Evolutionary conservation across 1,140 invertebrate genomes (phyloP), one percentile per base, ranked within the genome.

Genomic region (Temnothorax nylanderi): DNA sequence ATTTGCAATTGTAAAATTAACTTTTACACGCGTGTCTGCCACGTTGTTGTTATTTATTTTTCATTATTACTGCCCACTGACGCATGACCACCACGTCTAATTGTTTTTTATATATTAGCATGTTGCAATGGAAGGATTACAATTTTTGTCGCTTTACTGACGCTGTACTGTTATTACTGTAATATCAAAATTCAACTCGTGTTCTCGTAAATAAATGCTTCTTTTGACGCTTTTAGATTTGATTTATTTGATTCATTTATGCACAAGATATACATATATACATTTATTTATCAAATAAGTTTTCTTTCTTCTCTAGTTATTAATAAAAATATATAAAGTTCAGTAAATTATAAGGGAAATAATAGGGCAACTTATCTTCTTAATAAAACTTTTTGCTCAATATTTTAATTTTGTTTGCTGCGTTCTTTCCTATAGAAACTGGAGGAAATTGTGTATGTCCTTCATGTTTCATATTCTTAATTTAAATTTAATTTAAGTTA

Each of bases 1-100:
- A 80, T 80, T 67, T 77, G 51, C 21, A 37, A 78, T 56, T 65
- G 47, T 58, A 81, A 81, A 65, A 82, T 81, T 82, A 86, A 80
- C 49, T 65, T 86, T 76, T 49, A 49, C 47, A 87, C 16, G 41
- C 41, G 26, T n/a, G 8, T 49, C 16, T 74, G n/a, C 13, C 16
- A 67, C 3, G 21, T 74, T 74, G 47, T 71, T 82, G 21, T n/a
- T 54, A 69, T 1, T 6, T 37, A 18, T 49, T n/a, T 51, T 37
- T 56, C 41, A 2, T 75, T 75, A 84, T 84, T 74, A 56, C 13
- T 26, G 47, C 37, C 3, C 41, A n/a, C 41, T 21, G 10, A 1
- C 0, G 6, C 21, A 10, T 62, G 54, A 32, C 13, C 44, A 82
- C 1, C 18, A 16, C 13, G 11, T 60, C 41, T 41, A 60, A 62